These are phyloP conservation scores for Drosophila mettleri DNA, from an alignment of 2,888 invertebrate species.

Conservation along the genomic window DNA sequence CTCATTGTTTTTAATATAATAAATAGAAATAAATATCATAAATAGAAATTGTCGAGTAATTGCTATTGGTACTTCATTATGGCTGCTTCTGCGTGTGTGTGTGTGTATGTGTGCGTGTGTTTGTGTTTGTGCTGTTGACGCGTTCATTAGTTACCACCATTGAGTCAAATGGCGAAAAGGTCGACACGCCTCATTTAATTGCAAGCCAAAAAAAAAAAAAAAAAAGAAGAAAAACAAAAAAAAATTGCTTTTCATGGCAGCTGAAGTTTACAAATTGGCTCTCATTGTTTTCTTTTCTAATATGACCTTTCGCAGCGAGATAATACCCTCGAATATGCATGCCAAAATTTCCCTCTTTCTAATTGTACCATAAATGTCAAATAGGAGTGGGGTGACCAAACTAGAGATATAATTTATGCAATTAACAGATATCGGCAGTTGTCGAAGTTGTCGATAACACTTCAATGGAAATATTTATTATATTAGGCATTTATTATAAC, in stretches of 20 bases:
- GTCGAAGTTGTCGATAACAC: too few relatives aligned
- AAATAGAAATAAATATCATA: constrained; percentile 17
- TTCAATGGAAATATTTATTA: too few relatives aligned
- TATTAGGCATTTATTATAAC: too few relatives aligned
- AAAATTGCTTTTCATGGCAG: constrained; percentile 3
- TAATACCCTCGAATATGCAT: constrained; percentile 14
- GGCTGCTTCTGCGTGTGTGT: too few relatives aligned
- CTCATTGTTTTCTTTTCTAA: constrained; percentile 15
- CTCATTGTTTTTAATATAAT: constrained; percentile 18
- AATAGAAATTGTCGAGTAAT: constrained; percentile 4
- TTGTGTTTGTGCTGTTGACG: constrained; percentile 17
- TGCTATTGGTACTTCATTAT: neutral
- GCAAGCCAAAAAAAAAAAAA: neutral
- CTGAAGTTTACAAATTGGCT: constrained; percentile 13
- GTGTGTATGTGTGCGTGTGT: neutral
- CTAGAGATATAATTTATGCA: too few relatives aligned
- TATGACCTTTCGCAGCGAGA: constrained; percentile 13
- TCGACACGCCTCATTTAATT: constrained; percentile 42
- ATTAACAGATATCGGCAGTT: too few relatives aligned
- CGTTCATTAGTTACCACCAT: constrained; percentile 44
- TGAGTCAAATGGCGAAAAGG: constrained; percentile 24
- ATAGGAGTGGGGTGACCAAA: too few relatives aligned
- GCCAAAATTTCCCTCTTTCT: too few relatives aligned
- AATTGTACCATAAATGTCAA: too few relatives aligned
- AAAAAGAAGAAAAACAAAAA: constrained; percentile 6